Base-by-base conservation (phyloP, 2,797 vertebrate species). In the Vultur gryphus region DNA sequence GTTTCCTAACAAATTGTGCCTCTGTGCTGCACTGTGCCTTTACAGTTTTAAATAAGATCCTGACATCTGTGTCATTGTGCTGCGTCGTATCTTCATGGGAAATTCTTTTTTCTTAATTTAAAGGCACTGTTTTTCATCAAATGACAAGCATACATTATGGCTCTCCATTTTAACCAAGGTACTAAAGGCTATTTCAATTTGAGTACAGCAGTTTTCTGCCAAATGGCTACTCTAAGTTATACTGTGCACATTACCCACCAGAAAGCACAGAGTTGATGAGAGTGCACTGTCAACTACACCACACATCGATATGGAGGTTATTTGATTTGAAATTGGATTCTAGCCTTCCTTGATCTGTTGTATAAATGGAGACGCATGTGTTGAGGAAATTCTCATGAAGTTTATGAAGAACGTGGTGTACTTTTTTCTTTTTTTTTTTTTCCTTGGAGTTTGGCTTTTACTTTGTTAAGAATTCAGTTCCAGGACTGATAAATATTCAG, bases 311-410 rank as follows among this genome's bases (percentile, higher is more conserved):
- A 96, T 94, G 97, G 98, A 96, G 97, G 97, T 98, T 98, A 98
- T 98, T 98, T 98, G 98, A 98, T 97, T 98, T 98, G 97, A 98
- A 98, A 98, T 98, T 98, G 98, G 97, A 98, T 98, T 98, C 97
- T 95, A 94, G 95, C 94, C 95, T 98, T 96, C 92, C 97, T 97
- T 98, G 96, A 97, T 98, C 97, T 97, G 85, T 97, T 98, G 95
- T 98, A 96, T 97, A 98, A 98, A 98, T 97, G 97, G 96, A 97
- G 97, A 94, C 46, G 23, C 78, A 51, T 69, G 88, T 93, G 93
- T 95, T 97, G 96, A 97, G 95, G 97, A 97, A 98, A 97, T 96
- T 96, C 93, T 93, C 58, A 59, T 75, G 88, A 98, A 97, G 94
- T 97, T 98, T 97, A 89, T 96, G 90, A 97, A 95, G 95, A 96